phyloP scores from a whole-genome alignment of 2,113 vertebrate genomes.

The Lampris incognitus region DNA sequence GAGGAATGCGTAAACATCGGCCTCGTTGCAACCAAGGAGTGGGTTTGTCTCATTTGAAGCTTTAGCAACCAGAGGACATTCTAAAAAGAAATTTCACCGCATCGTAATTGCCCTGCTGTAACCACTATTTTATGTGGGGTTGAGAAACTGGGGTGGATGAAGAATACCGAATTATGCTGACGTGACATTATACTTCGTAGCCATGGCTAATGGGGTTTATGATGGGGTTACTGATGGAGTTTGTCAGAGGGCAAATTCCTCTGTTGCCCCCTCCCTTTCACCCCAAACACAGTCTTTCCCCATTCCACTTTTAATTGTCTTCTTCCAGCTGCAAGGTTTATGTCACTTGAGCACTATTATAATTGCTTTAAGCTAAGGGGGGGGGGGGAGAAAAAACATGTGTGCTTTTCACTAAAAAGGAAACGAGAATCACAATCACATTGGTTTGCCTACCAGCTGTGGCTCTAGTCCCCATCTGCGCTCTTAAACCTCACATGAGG shows the following conservation, averaged over 20 bases:
- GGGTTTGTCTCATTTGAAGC: constrained; percentile 53
- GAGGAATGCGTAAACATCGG: constrained; percentile 61
- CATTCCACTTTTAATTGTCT: constrained; percentile 70
- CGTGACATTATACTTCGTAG: constrained; percentile 45
- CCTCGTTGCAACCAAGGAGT: constrained; percentile 21
- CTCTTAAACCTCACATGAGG: constrained; percentile 50
- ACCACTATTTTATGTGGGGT: constrained; percentile 62
- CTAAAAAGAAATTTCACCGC: constrained; percentile 41
- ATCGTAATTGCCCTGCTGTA: constrained; percentile 49
- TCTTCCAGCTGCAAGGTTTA: constrained; percentile 78
- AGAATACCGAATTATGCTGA: constrained; percentile 68
- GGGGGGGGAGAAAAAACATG: constrained; percentile 21
- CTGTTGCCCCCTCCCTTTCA: constrained; percentile 23
- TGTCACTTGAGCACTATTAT: constrained; percentile 72
- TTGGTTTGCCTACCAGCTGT: constrained; percentile 38
- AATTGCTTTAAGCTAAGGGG: constrained; percentile 61
- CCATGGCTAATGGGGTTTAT: constrained; percentile 50
- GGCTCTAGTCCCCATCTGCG: constrained; percentile 55
- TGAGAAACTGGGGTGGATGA: constrained; percentile 49
- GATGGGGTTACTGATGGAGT: constrained; percentile 63
- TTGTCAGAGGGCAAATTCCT: constrained; percentile 69
- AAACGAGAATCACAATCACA: constrained; percentile 45
- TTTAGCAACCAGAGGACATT: constrained; percentile 64
- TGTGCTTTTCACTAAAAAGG: constrained; percentile 12
- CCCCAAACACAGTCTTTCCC: constrained; percentile 39